phyloP scores from a whole-genome alignment of 2,888 invertebrate species.

The Dione vanillae region DNA sequence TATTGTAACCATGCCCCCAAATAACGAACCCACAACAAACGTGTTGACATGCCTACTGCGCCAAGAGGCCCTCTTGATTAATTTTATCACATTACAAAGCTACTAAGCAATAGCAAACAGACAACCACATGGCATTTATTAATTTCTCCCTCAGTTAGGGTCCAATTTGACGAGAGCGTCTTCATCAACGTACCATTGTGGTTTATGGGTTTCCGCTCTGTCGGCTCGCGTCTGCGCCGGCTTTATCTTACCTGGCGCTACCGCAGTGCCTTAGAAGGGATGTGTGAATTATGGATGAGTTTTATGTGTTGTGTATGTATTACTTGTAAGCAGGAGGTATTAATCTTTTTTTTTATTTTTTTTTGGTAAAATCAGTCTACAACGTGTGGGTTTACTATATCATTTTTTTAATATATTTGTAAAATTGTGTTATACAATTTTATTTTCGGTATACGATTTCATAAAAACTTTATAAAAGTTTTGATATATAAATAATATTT shows the following conservation, averaged over 20 bases:
- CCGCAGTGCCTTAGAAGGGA: slow-evolving; percentile 47
- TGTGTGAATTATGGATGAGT: slow-evolving; percentile 48
- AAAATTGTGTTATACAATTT: no score
- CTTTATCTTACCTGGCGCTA: slow-evolving; percentile 62
- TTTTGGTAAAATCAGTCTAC: no score
- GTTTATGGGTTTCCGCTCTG: slow-evolving; percentile 67
- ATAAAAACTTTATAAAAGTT: no score
- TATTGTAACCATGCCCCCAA: not conserved
- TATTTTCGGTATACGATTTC: no score
- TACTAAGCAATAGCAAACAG: slow-evolving; percentile 15
- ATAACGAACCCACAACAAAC: not conserved
- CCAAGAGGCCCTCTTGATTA: not conserved
- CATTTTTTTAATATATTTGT: no score
- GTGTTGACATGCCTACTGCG: not conserved
- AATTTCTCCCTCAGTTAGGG: slow-evolving; percentile 50
- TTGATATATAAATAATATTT: no score
- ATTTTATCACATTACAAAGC: slow-evolving; percentile 14
- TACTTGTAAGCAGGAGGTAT: not conserved
- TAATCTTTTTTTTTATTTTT: not conserved
- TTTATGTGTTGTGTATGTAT: not conserved
- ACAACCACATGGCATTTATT: slow-evolving; percentile 45
- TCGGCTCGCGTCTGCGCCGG: slow-evolving; percentile 56
- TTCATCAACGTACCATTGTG: slow-evolving; percentile 69
- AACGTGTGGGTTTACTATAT: no score
- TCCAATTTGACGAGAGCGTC: slow-evolving; percentile 65